Evolutionary conservation across 2,113 vertebrate genomes (phyloP), one percentile per base, ranked within the genome.

Genomic region (Pimephales promelas): DNA sequence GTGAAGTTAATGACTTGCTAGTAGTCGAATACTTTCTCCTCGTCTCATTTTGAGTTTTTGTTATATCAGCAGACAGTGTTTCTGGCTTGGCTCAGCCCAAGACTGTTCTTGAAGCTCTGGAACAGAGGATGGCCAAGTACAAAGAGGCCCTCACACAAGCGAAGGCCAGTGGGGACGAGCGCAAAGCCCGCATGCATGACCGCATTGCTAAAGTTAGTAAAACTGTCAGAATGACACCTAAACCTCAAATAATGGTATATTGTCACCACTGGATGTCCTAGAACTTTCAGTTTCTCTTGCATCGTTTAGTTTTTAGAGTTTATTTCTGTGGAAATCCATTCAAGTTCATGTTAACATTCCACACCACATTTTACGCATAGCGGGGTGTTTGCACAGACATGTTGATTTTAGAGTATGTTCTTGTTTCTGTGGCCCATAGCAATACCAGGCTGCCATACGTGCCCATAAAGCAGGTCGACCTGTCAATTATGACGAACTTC

Each of bases 181-280:
- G 98, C 79, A 99, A 99, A 88, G 94, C 96, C 79, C 95, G 98
- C 57, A 99, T 99, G 97, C 96, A 99, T 0, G 96, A 98, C 22
- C 96, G 97, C 49, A 98, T 99, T 45, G 96, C 95, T 85, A 98
- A 99, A 96, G 98, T 98, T 85, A 70, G 10, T 43, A 83, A 4
- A 13, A 20, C 5, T 54, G 5, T 62, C 28, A 10, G 45, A 26
- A 22, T 5, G 75, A 56, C 8, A 77, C 36, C n/a, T 18, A 20
- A 45, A 62, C 54, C 22, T 9, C 75, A 79, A 24, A 59, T 71
- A 49, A 26, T 73, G 43, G 71, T 14, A 76, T 10, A 54, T 34
- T 56, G 49, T 66, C 43, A 73, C 72, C 24, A 26, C 40, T 45
- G n/a, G 28, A 43, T 26, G 8, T 61, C 34, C 14, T 66, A 10